A percentile compares a stretch with the other conserved stretches of the same genome.
Evolutionary conservation across 2,888 invertebrate species (phyloP).

Genomic region (Desoria tigrina): DNA sequence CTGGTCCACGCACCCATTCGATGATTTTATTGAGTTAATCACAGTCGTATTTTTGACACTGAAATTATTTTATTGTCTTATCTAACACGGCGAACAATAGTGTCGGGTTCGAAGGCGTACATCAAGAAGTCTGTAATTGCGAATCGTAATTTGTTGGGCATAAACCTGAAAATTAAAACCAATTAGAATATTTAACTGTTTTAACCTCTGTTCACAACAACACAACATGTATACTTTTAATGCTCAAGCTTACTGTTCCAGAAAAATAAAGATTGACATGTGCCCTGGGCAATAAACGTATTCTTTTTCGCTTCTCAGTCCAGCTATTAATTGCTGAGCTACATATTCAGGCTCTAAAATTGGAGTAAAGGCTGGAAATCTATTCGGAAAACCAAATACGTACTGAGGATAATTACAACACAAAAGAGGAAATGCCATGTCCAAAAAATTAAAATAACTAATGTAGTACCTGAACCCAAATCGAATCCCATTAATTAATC

Average conservation of each 20-base stretch:
- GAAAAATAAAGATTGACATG: conserved; percentile 63
- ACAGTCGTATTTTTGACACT: no score
- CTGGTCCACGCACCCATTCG: no score
- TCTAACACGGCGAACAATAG: not conserved
- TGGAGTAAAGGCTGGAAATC: conserved; percentile 69
- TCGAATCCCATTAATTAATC: conserved; percentile 63
- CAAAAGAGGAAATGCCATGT: not conserved
- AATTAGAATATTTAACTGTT: no score
- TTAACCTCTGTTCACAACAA: no score
- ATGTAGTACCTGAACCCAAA: conserved; percentile 53
- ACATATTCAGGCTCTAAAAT: conserved; percentile 65
- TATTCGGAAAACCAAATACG: conserved; percentile 55
- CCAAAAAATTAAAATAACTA: no score
- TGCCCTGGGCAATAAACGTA: conserved; percentile 68
- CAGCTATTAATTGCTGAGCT: conserved; percentile 64
- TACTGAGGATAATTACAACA: not conserved
- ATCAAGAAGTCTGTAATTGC: conserved; percentile 37
- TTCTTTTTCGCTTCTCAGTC: conserved; percentile 65
- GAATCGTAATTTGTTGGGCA: conserved; percentile 32
- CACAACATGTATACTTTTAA: no score
- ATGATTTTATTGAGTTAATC: no score
- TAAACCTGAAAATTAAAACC: conserved; percentile 20
- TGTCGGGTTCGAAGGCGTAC: conserved; percentile 31
- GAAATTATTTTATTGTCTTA: no score
- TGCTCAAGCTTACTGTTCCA: conserved; percentile 59